phyloP scores from a whole-genome alignment of 2,797 vertebrate genomes.

The Momotus momota region DNA sequence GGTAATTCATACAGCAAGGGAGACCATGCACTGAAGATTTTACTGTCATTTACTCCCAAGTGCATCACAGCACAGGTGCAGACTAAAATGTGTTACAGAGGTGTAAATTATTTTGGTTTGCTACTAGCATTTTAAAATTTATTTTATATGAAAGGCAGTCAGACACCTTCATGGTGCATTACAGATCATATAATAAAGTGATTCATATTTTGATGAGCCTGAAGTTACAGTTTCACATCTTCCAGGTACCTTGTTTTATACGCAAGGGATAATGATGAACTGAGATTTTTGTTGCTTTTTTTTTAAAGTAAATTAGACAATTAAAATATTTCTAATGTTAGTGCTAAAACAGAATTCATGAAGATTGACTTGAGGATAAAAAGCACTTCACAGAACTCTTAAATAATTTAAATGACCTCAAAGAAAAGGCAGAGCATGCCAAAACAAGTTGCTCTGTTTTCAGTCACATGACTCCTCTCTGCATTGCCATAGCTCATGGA shows the following conservation, averaged over 20 bases:
- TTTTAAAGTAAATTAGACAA: background rate
- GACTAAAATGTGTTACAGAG: constrained; percentile 56
- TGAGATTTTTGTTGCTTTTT: background rate
- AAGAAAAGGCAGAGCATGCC: background rate
- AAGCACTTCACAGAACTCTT: background rate
- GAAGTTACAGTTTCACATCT: background rate
- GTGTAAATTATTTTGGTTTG: constrained; percentile 51
- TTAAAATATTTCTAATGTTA: background rate
- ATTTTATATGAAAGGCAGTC: constrained; percentile 36
- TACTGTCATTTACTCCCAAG: constrained; percentile 64
- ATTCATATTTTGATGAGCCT: background rate
- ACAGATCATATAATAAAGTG: background rate
- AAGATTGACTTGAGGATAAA: background rate
- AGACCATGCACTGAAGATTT: constrained; percentile 7
- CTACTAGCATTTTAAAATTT: constrained; percentile 30
- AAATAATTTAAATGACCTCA: constrained; percentile 45
- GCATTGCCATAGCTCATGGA: background rate
- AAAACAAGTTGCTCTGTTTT: constrained; percentile 5
- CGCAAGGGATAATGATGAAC: background rate
- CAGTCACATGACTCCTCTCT: background rate
- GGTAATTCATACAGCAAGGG: constrained; percentile 49
- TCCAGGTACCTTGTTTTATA: background rate
- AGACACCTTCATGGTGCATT: background rate
- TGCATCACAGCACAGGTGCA: constrained; percentile 45
- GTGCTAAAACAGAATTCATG: background rate